phyloP scores from a whole-genome alignment of 2,797 vertebrate species.

The Halcyon chelicuti region DNA sequence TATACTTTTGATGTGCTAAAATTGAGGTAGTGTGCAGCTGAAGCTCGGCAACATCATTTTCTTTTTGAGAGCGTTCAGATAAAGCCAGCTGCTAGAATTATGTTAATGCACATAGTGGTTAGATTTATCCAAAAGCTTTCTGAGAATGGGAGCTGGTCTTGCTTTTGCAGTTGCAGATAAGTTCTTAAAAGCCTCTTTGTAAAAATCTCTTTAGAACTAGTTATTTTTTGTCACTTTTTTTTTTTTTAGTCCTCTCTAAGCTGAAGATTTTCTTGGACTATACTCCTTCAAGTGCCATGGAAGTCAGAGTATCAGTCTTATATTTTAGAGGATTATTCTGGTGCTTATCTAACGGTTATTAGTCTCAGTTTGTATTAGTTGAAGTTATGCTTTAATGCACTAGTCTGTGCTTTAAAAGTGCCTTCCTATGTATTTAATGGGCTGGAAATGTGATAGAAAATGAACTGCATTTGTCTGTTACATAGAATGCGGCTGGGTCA shows the following conservation, averaged over 20 bases:
- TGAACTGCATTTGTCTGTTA: not conserved
- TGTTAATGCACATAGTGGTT: not conserved
- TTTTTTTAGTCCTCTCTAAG: not conserved
- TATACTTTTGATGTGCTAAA: not conserved
- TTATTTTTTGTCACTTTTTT: not conserved
- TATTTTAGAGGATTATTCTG: not conserved
- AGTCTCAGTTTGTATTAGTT: not conserved
- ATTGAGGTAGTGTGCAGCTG: not conserved
- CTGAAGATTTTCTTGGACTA: not conserved
- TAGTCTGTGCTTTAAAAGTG: not conserved
- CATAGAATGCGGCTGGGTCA: not conserved
- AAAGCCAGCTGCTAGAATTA: not conserved
- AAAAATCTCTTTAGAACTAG: not conserved
- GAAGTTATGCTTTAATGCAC: not conserved
- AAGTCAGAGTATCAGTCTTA: not conserved
- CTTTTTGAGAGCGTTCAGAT: not conserved
- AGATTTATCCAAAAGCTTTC: not conserved
- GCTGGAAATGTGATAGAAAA: not conserved
- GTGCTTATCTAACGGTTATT: not conserved
- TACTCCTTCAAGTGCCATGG: not conserved
- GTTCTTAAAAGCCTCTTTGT: not conserved
- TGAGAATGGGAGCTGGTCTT: not conserved
- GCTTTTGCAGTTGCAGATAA: not conserved
- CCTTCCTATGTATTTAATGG: not conserved
- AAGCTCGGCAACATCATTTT: not conserved